Conservation (phyloP, 2,113 vertebrate genomes). For the Mesocricetus auratus region DNA sequence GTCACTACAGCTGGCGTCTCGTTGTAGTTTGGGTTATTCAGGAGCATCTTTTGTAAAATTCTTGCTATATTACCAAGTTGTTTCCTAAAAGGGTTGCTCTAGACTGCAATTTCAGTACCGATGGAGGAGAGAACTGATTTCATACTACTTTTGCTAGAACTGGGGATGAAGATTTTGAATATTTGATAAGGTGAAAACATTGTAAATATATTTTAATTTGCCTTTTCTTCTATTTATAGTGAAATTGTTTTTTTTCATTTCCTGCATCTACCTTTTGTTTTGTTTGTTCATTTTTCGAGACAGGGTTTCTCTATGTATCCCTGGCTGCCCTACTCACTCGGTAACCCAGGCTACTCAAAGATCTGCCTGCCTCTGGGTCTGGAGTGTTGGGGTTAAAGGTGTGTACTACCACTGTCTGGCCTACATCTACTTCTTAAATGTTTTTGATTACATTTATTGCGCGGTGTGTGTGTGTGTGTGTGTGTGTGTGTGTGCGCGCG, state of each 20-base stretch:
- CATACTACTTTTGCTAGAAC: neutral
- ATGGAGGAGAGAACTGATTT: neutral
- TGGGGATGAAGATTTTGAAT: slow-evolving; percentile 43
- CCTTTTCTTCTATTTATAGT: neutral
- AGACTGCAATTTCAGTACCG: neutral
- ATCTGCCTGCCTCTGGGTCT: neutral
- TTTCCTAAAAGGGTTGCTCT: slow-evolving; percentile 39
- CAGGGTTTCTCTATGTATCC: neutral
- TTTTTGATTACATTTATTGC: neutral
- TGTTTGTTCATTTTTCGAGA: neutral
- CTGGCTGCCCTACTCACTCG: neutral
- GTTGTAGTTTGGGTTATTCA: neutral
- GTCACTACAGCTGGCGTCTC: neutral
- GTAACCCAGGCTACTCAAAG: neutral
- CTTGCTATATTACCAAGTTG: neutral
- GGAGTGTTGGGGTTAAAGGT: neutral
- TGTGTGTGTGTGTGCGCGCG: neutral
- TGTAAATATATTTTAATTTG: slow-evolving; percentile 27
- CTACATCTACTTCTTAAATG: neutral
- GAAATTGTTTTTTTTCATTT: slow-evolving; percentile 33
- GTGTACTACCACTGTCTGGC: neutral
- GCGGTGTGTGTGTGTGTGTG: too few species aligned
- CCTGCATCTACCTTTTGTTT: neutral
- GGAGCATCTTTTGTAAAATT: slow-evolving; percentile 9
- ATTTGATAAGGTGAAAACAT: slow-evolving; percentile 41